Evolutionary conservation across 2,113 vertebrate genomes (phyloP), one percentile per base, ranked within the genome.

Genomic region (Ranitomeya imitator): DNA sequence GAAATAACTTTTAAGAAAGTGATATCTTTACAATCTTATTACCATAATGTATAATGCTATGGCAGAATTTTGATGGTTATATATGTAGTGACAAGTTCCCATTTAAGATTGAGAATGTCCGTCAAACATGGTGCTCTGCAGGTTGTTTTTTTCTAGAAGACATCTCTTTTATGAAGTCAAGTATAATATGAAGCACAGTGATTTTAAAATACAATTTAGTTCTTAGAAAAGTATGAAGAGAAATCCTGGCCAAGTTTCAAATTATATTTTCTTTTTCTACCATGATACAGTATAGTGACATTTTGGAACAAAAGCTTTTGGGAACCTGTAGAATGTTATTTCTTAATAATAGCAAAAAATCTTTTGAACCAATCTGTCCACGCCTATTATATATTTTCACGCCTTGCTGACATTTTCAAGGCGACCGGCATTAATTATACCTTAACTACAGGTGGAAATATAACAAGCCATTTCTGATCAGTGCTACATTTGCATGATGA

Each of bases 231-330:
- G 73, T 2, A 51, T 76, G 26, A 37, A 37, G 31, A 74, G 6
- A 16, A 74, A 26, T 76, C 73, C 73, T 77, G 19, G 19, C 14
- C 10, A 7, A 37, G 69, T 15, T 45, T 45, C 45, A 31, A 45
- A 74, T 74, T 19, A 51, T 45, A 15, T 74, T 73, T 73, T 73
- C 69, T 73, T 16, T 16, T 19, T 45, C 15, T 51, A 18, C 74
- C 14, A 6, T 78, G 51, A 13, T n/a, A 54, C 21, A n/a, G 76
- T 52, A 78, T 78, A 78, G 45, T 78, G 76, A 78, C 51, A 52
- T 78, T 76, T 78, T 78, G 51, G 51, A 78, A 78, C 10, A 78
- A 78, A 54, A 14, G 45, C 76, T 54, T 78, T 54, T 78, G 51
- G 26, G 51, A 54, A 54, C 45, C 18, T 78, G 51, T n/a, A 54